Evolutionary conservation across 1,140 invertebrate genomes (phyloP).

Genomic region (Microplitis demolitor): DNA sequence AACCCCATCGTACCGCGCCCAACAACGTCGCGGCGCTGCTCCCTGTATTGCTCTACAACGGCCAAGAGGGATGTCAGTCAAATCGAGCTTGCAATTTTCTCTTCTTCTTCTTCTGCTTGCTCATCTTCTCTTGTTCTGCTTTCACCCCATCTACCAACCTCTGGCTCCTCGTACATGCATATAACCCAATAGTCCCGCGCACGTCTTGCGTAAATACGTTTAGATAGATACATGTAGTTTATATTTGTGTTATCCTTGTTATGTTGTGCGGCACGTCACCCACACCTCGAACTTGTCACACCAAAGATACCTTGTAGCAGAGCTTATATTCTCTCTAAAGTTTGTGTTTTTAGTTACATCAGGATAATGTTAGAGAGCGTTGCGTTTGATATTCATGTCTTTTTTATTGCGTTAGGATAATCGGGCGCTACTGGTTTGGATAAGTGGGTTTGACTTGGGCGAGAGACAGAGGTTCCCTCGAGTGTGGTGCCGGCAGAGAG

Average conservation of each 20-base stretch:
- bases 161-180: too few relatives aligned
- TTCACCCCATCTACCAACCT: too few relatives aligned
- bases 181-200: too few relatives aligned
- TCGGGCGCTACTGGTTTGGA: conserved; percentile 5
- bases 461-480: conserved; percentile 3
- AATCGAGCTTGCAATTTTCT: too few relatives aligned
- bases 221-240: too few relatives aligned
- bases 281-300: neutral
- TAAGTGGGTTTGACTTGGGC: conserved; percentile 16
- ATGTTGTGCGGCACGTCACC: neutral
- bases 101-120: too few relatives aligned
- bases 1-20: conserved; percentile 24
- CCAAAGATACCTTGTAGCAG: too few relatives aligned
- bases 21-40: neutral
- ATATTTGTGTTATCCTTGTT: too few relatives aligned
- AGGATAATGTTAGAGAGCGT: too few relatives aligned
- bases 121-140: too few relatives aligned
- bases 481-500: neutral
- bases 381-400: conserved; percentile 15
- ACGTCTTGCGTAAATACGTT: too few relatives aligned
- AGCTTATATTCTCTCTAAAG: neutral
- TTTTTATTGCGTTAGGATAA: conserved; percentile 22
- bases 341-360: conserved; percentile 13
- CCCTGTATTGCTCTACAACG: neutral
- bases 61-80: neutral